Evolutionary conservation across 2,797 vertebrate species (phyloP), one percentile per base, ranked within the genome.

Genomic region (Enteromius mattozi): DNA sequence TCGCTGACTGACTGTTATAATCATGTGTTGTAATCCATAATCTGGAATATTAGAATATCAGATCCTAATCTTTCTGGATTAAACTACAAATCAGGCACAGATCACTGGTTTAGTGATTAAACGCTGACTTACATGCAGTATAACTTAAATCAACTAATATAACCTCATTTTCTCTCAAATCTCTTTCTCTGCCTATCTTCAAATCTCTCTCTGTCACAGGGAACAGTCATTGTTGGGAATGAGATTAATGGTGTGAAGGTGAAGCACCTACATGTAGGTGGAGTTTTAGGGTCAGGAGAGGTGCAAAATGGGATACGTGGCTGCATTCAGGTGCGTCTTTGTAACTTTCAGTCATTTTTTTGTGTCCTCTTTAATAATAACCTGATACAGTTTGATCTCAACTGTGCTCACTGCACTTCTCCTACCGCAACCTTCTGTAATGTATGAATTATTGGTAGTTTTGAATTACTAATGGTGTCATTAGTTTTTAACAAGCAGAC

Each of bases 241-340:
- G 98, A 99, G 47, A 96, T 99, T 85, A 97, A 98, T 76, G 97
- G 97, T 78, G 92, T 99, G 92, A 98, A 97, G 92, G 96, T 99
- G 92, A 99, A 99, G 92, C 97, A 96, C 86, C 95, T 99, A 86
- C 96, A 98, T 1, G 96, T 99, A 77, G 98, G 98, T 78, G 98
- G 98, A 88, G 94, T 98, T 88, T 92, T 97, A 84, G 96, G 95
- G 56, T 93, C 96, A 14, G 96, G 97, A 86, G 96, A 98, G 88
- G 96, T 96, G 86, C 96, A 97, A 92, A 96, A 94, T 1, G 98
- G 98, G 54, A 96, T 99, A 89, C 94, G 92, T 88, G 98, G 98
- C 89, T 99, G 98, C 90, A 96, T 99, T 92, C 98, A 99, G 97
- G 98, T 98, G 6, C 3, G 63, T 69, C 49, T 49, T 40, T 12